Evolutionary conservation across 2,113 vertebrate species (phyloP), one percentile per base, ranked within the genome.

Genomic region (Falco punctatus): DNA sequence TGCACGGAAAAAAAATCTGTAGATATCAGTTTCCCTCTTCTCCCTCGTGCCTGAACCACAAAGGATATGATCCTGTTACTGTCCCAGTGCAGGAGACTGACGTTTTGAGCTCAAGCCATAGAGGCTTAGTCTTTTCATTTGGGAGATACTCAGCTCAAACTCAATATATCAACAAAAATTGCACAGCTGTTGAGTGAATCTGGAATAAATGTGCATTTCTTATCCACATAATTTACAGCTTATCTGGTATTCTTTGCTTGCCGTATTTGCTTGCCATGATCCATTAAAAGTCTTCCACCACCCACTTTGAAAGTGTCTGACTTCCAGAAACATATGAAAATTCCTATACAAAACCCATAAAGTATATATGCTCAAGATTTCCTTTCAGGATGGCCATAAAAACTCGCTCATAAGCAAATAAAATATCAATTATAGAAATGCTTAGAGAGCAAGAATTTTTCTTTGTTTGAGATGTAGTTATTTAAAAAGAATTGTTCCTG

Each of bases 171-270:
- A 88, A 38, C 38, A 62, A 21, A 88, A 91, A 72, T 52, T 88
- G 40, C 33, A 61, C 9, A 90, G 65, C 10, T 0, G 1, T 69
- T 82, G 74, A 94, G 17, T 80, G 51, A 87, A 80, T 94, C 78
- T 96, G 90, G 74, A 87, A 85, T 61, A 93, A 94, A 81, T 72
- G 49, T 70, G 69, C 35, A 62, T 69, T 85, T 96, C 58, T 88
- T 88, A 89, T 71, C 73, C 78, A 81, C 35, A 42, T 85, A 80
- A 81, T 70, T 96, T 94, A 87, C 40, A 70, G 38, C 2, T 93
- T 90, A 75, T 92, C 78, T 87, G 35, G 52, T 75, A 61, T 69
- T 72, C 61, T 93, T 87, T 83, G 4, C n/a, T 91, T 86, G 81
- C 40, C 46, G 33, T 46, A 58, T 85, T 91, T 91, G 87, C 65